Percentiles rank a stretch among this genome's conserved stretches.
phyloP scores from a whole-genome alignment of 1,140 invertebrate genomes.

The Drosophila simulans region DNA sequence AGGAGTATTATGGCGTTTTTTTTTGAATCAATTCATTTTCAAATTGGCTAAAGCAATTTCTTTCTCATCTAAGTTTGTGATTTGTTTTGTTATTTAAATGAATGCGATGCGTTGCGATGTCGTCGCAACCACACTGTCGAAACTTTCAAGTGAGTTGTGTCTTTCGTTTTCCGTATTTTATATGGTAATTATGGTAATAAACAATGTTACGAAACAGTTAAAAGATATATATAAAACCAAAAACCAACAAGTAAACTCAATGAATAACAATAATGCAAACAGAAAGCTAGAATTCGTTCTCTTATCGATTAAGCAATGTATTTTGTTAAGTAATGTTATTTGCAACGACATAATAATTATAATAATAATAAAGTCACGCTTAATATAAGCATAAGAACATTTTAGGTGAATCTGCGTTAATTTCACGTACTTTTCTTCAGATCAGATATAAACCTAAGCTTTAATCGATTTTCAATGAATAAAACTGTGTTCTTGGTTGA shows the following conservation, averaged over 20 bases:
- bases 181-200: neutral
- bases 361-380: slow-evolving; percentile 33
- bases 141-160: slow-evolving; percentile 4
- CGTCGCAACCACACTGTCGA: slow-evolving; percentile 17
- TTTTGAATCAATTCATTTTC: slow-evolving; percentile 56
- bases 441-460: slow-evolving; percentile 15
- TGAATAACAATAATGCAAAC: slow-evolving; percentile 16
- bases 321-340: slow-evolving; percentile 46
- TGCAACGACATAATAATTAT: slow-evolving; percentile 33
- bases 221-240: neutral
- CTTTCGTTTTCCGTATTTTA: neutral
- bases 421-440: slow-evolving; percentile 28
- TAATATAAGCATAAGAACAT: slow-evolving; percentile 34
- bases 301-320: slow-evolving; percentile 30
- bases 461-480: slow-evolving; percentile 14
- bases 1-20: slow-evolving; percentile 85
- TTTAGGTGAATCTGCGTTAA: slow-evolving; percentile 24
- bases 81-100: slow-evolving; percentile 7
- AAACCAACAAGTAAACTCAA: slow-evolving; percentile 7
- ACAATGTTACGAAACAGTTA: neutral
- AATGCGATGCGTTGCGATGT: neutral
- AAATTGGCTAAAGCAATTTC: slow-evolving; percentile 13
- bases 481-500: slow-evolving; percentile 20
- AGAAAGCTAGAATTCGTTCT: slow-evolving; percentile 3
- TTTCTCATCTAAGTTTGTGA: slow-evolving; percentile 8